Percentiles rank a stretch among this genome's conserved stretches.
These are phyloP conservation scores for Diadophis punctatus DNA, from an alignment of 2,113 vertebrate genomes.

Conservation along the genomic window DNA sequence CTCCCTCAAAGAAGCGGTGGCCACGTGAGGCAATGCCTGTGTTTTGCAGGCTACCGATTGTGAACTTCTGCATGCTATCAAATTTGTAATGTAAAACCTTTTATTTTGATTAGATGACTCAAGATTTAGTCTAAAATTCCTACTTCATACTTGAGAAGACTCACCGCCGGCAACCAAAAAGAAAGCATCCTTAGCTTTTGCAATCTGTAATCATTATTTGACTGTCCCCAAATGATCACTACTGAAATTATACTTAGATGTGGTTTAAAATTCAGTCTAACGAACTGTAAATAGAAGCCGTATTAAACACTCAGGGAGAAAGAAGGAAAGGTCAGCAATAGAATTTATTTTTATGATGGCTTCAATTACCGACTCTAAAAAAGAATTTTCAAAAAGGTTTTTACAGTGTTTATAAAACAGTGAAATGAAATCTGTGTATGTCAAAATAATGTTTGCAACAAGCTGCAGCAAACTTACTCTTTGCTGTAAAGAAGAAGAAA, in stretches of 20 bases:
- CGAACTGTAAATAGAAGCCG: not conserved
- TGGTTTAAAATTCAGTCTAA: not conserved
- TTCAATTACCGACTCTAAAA: not conserved
- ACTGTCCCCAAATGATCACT: not conserved
- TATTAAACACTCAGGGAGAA: not conserved
- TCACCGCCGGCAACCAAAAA: not conserved
- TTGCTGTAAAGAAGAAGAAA: not conserved
- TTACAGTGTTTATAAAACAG: not conserved
- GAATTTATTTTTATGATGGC: not conserved
- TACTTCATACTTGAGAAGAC: not conserved
- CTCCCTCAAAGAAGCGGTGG: too few relatives aligned
- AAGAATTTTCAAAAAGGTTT: not conserved
- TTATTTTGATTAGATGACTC: not conserved
- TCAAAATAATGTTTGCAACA: not conserved
- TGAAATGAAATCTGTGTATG: not conserved
- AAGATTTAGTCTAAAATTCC: not conserved
- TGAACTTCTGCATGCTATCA: not conserved
- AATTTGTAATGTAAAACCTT: not conserved
- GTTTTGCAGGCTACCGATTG: not conserved
- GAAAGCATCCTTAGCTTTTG: not conserved
- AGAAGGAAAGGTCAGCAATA: not conserved
- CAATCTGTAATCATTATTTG: not conserved
- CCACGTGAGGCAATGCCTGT: not conserved
- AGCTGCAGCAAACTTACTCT: not conserved
- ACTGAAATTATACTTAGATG: not conserved